These are phyloP conservation scores for Phengaris arion DNA, from an alignment of 2,888 invertebrate genomes.

Conservation along the genomic window DNA sequence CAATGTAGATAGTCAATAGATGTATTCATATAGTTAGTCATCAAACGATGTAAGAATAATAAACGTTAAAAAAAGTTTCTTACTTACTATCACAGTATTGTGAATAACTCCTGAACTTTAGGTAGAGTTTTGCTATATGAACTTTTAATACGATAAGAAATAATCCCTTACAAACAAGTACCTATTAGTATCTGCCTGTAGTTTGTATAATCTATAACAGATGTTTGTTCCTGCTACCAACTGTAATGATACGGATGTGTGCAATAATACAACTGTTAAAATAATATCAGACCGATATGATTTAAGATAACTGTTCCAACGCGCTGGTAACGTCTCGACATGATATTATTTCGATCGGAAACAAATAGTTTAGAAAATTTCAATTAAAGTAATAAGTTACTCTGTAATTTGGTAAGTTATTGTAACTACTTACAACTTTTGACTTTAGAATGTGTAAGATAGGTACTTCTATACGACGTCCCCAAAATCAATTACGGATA, in stretches of 20 bases:
- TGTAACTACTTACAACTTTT: too few species aligned
- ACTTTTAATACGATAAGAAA: neutral
- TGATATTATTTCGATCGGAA: neutral
- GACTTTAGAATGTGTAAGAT: too few species aligned
- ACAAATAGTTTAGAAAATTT: neutral
- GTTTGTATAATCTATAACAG: neutral
- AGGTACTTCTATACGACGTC: too few species aligned
- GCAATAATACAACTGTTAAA: slow-evolving; percentile 2
- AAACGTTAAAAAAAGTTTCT: neutral
- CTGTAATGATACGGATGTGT: slow-evolving; percentile 1
- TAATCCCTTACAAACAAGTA: neutral
- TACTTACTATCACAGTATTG: too few species aligned
- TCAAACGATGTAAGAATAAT: neutral
- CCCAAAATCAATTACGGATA: too few species aligned
- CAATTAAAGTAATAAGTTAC: too few species aligned
- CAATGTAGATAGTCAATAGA: too few species aligned
- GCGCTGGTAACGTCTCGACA: neutral
- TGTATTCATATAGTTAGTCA: too few species aligned
- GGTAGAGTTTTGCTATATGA: neutral
- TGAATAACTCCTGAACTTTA: neutral
- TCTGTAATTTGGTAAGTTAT: too few species aligned
- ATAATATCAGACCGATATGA: slow-evolving; percentile 8
- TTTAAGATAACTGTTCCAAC: slow-evolving; percentile 5
- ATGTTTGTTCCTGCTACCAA: slow-evolving; percentile 2
- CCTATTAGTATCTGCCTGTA: neutral